A percentile compares a stretch with the other conserved stretches of the same genome.
Conservation (phyloP, 2,113 vertebrate species). For the Microcebus griseorufus region DNA sequence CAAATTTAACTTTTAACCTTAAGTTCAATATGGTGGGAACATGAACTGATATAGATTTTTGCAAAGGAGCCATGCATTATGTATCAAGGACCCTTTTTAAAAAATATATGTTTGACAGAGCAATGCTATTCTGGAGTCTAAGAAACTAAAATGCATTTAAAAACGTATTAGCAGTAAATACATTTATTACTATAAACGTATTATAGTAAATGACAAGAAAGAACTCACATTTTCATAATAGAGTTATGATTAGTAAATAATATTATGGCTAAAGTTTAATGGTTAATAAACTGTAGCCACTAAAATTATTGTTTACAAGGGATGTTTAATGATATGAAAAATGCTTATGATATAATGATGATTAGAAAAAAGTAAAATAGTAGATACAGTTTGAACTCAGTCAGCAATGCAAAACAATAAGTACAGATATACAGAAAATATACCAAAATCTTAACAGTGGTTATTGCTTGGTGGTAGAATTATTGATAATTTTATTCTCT, state of each 20-base stretch:
- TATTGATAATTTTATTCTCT: background rate
- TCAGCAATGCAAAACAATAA: background rate
- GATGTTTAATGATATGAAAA: background rate
- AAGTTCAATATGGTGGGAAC: background rate
- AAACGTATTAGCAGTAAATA: background rate
- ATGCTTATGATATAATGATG: background rate
- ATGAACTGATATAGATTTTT: background rate
- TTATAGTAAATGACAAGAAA: background rate
- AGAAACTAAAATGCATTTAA: background rate
- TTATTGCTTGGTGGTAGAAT: background rate
- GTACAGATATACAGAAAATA: background rate
- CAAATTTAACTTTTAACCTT: conserved; percentile 14
- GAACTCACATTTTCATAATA: background rate
- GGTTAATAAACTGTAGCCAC: background rate
- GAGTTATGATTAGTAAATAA: background rate
- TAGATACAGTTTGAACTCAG: background rate
- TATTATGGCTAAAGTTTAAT: background rate
- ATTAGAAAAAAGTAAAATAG: background rate
- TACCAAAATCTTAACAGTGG: background rate
- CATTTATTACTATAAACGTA: too few relatives aligned
- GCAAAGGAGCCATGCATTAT: background rate
- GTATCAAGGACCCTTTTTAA: background rate
- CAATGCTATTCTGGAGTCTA: background rate
- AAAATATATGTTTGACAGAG: background rate
- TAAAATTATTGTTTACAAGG: background rate